Base-by-base conservation (phyloP, 2,888 invertebrate genomes). In the Malachius bipustulatus region DNA sequence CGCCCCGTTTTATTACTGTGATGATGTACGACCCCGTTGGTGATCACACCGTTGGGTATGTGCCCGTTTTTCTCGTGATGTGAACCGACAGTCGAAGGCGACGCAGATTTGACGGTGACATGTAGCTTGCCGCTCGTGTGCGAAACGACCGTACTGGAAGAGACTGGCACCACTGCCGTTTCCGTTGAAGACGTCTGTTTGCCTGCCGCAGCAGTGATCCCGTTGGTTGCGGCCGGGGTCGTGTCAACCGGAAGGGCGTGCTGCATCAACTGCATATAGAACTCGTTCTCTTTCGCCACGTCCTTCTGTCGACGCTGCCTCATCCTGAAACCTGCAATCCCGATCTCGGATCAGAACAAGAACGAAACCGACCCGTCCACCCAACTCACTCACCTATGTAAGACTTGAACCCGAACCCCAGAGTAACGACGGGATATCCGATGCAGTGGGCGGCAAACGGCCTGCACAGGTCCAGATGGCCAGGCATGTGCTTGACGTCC, bases 401-500 rank as follows among this genome's bases (percentile, higher is more conserved):
- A 59, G 87, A 83, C 73, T 93, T 94, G 56, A 93, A 87, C 54
- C 90, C 89, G 68, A 93, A 91, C 49, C 96, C 94, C 2, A 38
- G 33, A 10, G 38, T 38, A 12, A 36, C 44, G 9, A 46, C 55
- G 12, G 56, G 56, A 39, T 55, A 56, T 14, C 57, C 62, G 44
- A 63, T 62, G 45, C 91, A 93, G 67, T 96, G 93, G 47, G 94
- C 93, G 50, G 94, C 94, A 66, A 96, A 90, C 48, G 94, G 94
- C 62, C 91, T 73, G 68, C 89, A 90, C 51, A 93, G 75, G 67
- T 89, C 90, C 58, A 89, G 70, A 60, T 85, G 83, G 56, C 79
- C 80, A 41, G 85, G 84, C 70, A 82, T 75, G 65, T 81, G 81
- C 51, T 82, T 79, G 55, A 83, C 70, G 63, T 82, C 83, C 58